Conservation (phyloP, 2,888 invertebrate species). For the Callyntrura guangdongensis region DNA sequence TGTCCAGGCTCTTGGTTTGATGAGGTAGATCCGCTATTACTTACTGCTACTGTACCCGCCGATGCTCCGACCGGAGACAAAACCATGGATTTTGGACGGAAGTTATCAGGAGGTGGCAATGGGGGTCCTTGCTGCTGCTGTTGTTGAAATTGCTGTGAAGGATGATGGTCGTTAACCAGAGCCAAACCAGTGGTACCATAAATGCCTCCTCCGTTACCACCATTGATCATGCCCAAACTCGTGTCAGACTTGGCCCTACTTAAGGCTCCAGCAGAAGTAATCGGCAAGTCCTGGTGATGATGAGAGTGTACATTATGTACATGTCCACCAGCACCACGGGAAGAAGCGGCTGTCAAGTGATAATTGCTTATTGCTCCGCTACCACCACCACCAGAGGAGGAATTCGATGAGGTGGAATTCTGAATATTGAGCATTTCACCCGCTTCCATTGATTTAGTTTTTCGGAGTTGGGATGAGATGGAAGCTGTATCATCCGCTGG, state of each 20-base stretch:
- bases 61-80: not conserved
- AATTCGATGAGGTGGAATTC: slow-evolving; percentile 64
- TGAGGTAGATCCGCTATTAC: slow-evolving; percentile 85
- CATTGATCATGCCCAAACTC: slow-evolving; percentile 88
- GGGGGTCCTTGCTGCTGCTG: slow-evolving; percentile 47
- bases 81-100: slow-evolving; percentile 86
- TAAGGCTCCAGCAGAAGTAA: slow-evolving; percentile 80
- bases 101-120: slow-evolving; percentile 58
- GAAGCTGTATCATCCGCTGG: slow-evolving; percentile 91
- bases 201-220: slow-evolving; percentile 63
- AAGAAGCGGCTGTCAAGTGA: slow-evolving; percentile 52
- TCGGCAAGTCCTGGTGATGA: slow-evolving; percentile 77
- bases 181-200: slow-evolving; percentile 57
- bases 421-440: slow-evolving; percentile 86
- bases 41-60: not conserved
- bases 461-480: slow-evolving; percentile 92
- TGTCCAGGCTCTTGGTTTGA: slow-evolving; percentile 89
- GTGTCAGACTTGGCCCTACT: slow-evolving; percentile 94
- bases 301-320: slow-evolving; percentile 23
- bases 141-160: slow-evolving; percentile 11
- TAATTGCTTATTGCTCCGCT: slow-evolving; percentile 3
- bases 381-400: slow-evolving; percentile 32
- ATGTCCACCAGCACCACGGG: slow-evolving; percentile 23
- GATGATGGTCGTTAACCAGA: slow-evolving; percentile 58
- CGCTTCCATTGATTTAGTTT: slow-evolving; percentile 95